Percentiles rank a stretch among this genome's conserved stretches.
Evolutionary conservation across 2,113 vertebrate genomes (phyloP).

Genomic region (Craseonycteris thonglongyai): DNA sequence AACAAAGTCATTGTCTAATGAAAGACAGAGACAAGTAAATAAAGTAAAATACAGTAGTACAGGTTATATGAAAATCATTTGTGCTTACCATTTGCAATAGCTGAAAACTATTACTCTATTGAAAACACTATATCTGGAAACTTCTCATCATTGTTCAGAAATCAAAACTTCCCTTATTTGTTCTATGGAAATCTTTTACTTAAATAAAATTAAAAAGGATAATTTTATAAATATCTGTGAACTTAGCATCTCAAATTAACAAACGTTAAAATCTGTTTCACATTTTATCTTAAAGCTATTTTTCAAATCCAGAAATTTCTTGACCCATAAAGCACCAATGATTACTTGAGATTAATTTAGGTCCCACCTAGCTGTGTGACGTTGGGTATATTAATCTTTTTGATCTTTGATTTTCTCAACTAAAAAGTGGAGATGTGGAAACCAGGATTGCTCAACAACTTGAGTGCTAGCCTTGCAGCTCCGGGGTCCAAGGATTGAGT

Average conservation of each 20-base stretch:
- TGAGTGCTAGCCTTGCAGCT: too few species aligned
- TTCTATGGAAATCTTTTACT: slow-evolving; percentile 11
- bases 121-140: background rate
- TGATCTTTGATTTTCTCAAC: background rate
- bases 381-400: background rate
- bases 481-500: too few species aligned
- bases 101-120: background rate
- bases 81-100: slow-evolving; percentile 10
- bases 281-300: slow-evolving; percentile 16
- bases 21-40: background rate
- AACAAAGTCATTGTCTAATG: background rate
- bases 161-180: background rate
- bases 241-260: background rate
- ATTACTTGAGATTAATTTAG: slow-evolving; percentile 16
- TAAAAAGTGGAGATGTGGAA: background rate
- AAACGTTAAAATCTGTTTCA: slow-evolving; percentile 28
- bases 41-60: background rate
- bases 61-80: background rate
- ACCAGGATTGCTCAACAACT: too few species aligned
- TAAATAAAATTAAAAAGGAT: background rate
- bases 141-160: background rate
- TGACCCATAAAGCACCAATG: background rate
- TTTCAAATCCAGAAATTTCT: slow-evolving; percentile 38
- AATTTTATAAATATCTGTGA: background rate
- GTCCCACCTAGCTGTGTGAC: background rate